These are phyloP conservation scores for Helobdella robusta DNA, from an alignment of 2,888 invertebrate genomes.

Conservation along the genomic window DNA sequence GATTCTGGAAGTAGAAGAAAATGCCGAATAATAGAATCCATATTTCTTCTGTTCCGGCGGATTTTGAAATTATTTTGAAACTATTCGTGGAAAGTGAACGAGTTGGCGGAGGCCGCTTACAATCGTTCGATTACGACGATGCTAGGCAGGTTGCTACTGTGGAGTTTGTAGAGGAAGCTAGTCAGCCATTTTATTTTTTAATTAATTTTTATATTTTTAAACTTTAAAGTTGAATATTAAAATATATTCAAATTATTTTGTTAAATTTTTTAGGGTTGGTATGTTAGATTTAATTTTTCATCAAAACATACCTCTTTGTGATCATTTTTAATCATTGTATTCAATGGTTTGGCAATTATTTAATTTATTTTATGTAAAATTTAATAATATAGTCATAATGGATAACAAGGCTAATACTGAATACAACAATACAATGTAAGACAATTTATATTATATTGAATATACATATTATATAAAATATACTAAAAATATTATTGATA, in stretches of 20 bases:
- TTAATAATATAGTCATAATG: too few relatives aligned
- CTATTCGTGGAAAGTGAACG: not conserved
- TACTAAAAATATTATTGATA: too few relatives aligned
- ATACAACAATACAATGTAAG: too few relatives aligned
- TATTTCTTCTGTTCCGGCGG: not conserved
- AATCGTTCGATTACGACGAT: not conserved
- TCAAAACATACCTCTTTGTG: not conserved
- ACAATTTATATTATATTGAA: too few relatives aligned
- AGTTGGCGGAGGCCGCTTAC: constrained; percentile 5
- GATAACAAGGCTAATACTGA: too few relatives aligned
- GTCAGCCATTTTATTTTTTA: too few relatives aligned
- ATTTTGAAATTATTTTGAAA: not conserved
- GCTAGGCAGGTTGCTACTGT: not conserved
- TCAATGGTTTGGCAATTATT: too few relatives aligned
- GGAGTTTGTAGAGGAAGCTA: not conserved
- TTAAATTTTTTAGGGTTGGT: not conserved
- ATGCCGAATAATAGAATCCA: too few relatives aligned
- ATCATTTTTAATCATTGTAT: not conserved
- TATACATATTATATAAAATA: too few relatives aligned
- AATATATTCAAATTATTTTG: not conserved
- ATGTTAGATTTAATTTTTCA: not conserved
- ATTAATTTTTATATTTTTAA: too few relatives aligned
- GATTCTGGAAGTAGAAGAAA: too few relatives aligned
- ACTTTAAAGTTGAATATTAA: not conserved
- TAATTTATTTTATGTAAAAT: too few relatives aligned